These are phyloP conservation scores for Oikopleura albicans DNA, from an alignment of 23 tunicate genomes.

Conservation along the genomic window DNA sequence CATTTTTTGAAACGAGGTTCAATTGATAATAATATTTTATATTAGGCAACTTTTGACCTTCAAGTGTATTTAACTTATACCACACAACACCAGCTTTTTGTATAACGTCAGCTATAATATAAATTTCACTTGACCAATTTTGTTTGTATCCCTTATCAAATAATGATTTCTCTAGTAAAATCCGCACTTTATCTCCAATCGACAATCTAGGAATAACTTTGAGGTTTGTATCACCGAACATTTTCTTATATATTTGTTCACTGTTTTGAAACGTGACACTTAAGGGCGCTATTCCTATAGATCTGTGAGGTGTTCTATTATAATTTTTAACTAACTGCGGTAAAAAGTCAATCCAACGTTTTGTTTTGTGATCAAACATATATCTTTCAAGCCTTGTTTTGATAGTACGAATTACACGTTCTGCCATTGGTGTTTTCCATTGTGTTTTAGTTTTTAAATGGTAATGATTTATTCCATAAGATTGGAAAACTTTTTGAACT, in stretches of 20 bases:
- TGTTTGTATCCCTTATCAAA: not conserved
- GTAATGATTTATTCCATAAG: not conserved
- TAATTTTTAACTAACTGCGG: not conserved
- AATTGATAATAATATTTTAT: not conserved
- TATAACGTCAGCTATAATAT: not conserved
- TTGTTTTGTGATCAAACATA: not conserved
- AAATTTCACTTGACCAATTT: not conserved
- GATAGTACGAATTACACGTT: not conserved
- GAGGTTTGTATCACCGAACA: not conserved
- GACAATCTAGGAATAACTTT: not conserved
- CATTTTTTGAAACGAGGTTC: not conserved
- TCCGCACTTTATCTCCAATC: not conserved
- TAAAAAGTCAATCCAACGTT: not conserved
- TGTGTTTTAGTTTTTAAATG: not conserved
- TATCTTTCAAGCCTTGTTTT: slow-evolving; percentile 8
- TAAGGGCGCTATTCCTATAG: not conserved
- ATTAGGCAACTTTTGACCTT: not conserved
- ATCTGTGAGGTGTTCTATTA: not conserved
- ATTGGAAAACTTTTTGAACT: not conserved
- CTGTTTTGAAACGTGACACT: not conserved
- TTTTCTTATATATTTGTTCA: not conserved
- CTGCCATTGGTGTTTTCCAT: not conserved
- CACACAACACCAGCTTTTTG: slow-evolving; percentile 4
- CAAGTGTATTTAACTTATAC: not conserved
- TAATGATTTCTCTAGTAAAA: not conserved